Conservation (phyloP, 2,888 invertebrate genomes). For the Plebejus melissa region DNA sequence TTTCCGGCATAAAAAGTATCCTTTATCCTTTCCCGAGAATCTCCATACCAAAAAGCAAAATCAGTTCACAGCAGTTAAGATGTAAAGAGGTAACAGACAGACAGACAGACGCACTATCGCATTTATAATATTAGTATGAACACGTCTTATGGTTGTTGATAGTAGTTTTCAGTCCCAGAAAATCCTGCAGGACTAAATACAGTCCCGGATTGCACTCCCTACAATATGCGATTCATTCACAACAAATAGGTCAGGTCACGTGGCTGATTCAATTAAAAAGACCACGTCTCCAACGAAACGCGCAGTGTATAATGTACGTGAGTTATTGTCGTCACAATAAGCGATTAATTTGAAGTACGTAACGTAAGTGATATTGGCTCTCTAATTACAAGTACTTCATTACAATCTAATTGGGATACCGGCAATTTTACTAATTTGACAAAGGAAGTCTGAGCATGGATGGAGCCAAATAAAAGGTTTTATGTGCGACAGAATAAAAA, state of each 20-base stretch:
- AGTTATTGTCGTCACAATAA: not conserved
- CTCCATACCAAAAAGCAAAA: too few relatives aligned
- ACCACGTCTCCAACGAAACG: conserved; percentile 14
- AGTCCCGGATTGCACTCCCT: not conserved
- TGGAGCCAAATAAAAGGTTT: too few relatives aligned
- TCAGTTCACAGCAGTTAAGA: too few relatives aligned
- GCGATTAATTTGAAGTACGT: not conserved
- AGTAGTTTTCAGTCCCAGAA: not conserved
- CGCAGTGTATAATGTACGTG: conserved; percentile 6
- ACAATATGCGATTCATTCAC: not conserved
- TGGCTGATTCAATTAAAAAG: conserved; percentile 8
- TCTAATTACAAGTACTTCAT: not conserved
- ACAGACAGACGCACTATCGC: too few relatives aligned
- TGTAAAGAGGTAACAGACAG: too few relatives aligned
- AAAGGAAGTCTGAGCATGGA: not conserved
- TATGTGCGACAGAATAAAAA: not conserved
- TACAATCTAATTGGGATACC: not conserved
- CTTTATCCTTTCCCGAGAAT: too few relatives aligned
- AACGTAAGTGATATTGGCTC: not conserved
- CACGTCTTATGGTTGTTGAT: too few relatives aligned
- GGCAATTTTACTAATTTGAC: not conserved
- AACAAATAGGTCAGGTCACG: conserved; percentile 22
- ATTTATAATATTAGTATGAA: too few relatives aligned
- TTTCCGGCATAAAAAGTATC: too few relatives aligned
- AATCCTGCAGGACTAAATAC: not conserved